Evolutionary conservation across 2,888 invertebrate species (phyloP), one percentile per base, ranked within the genome.

Genomic region (Drosophila antonietae): DNA sequence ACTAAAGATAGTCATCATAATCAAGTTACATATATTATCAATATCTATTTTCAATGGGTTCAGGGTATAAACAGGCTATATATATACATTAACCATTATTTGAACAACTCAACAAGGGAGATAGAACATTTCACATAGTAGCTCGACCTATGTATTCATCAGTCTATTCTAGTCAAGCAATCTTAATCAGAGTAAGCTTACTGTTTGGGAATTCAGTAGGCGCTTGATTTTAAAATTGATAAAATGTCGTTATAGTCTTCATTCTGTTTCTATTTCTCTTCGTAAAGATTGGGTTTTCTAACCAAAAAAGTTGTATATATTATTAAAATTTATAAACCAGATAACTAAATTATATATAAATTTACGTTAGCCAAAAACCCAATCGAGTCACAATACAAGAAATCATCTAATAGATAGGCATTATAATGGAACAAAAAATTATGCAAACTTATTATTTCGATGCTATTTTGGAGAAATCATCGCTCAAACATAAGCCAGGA

Each of bases 371-470:
- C 14, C 9, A 9, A 37, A 37, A 53, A 23, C 52, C 51, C 51
- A 53, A 53, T 53, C 37, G 15, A 18, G 20, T 37, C 8, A 2
- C 15, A 14, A 20, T 33, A 41, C 33, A 8, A 43, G 52, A 55
- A 41, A 20, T 35, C 20, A 31, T 41, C n/a, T 37, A 39, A 33
- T 37, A 46, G 35, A 35, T 14, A n/a, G 23, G 37, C 9, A 60
- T 18, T 15, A 41, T 28, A 10, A 80, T 80, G 82, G 71, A 70
- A 18, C 47, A 68, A 6, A 39, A 56, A 18, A 18, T 46, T 15
- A 64, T 61, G 23, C 82, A 80, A 28, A 55, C 35, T 2, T 87
- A 81, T 46, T 20, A 15, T 1, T 85, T 64, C 37, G 88, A 86
- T 51, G 51, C 57, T 3, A 44, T 85, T 18, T n/a, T 85, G 52